phyloP scores from a whole-genome alignment of 2,888 invertebrate genomes.

The Aphidius colemani region DNA sequence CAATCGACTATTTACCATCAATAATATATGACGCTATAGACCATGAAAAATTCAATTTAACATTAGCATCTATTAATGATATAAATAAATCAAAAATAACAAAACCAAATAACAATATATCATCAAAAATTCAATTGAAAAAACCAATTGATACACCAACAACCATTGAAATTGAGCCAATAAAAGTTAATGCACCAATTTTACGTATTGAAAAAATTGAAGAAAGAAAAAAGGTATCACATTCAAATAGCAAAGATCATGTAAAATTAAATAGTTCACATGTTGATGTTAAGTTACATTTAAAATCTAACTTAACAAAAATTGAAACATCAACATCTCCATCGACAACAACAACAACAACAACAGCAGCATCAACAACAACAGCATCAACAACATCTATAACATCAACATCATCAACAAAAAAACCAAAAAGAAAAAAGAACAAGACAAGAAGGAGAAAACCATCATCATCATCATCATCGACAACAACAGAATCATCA shows the following conservation, averaged over 20 bases:
- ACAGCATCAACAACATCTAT: slow-evolving; percentile 47
- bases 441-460: slow-evolving; percentile 66
- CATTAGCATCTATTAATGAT: slow-evolving; percentile 30
- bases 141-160: slow-evolving; percentile 45
- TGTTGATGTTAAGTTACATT: slow-evolving; percentile 50
- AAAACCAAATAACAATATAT: slow-evolving; percentile 44
- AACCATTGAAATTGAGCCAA: slow-evolving; percentile 47
- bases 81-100: slow-evolving; percentile 39
- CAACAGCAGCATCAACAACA: slow-evolving; percentile 57
- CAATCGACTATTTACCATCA: slow-evolving; percentile 48
- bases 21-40: slow-evolving; percentile 2
- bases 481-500: slow-evolving; percentile 34
- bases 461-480: slow-evolving; percentile 61
- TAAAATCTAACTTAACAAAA: slow-evolving; percentile 54
- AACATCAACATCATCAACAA: slow-evolving; percentile 53
- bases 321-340: slow-evolving; percentile 41
- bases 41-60: slow-evolving; percentile 11
- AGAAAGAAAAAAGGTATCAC: slow-evolving; percentile 43
- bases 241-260: slow-evolving; percentile 59
- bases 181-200: slow-evolving; percentile 46
- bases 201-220: slow-evolving; percentile 46
- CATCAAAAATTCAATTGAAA: slow-evolving; percentile 46
- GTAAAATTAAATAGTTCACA: slow-evolving; percentile 61
- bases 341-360: slow-evolving; percentile 60
- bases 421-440: slow-evolving; percentile 58